phyloP scores from a whole-genome alignment of 2,797 vertebrate species.

The Erpetoichthys calabaricus region DNA sequence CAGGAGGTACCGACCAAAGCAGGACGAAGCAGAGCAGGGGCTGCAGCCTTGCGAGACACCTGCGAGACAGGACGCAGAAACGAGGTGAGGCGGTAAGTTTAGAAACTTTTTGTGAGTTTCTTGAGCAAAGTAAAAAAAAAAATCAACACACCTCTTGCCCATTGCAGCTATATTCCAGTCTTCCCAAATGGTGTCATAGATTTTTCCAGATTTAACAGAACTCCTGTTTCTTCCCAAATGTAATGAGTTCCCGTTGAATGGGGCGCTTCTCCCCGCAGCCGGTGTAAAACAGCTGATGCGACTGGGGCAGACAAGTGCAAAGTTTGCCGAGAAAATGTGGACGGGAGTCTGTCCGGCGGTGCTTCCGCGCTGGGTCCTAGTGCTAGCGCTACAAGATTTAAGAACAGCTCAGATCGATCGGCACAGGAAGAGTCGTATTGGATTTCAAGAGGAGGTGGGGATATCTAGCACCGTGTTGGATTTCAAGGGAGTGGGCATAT shows the following conservation, averaged over 20 bases:
- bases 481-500: no score
- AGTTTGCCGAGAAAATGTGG: constrained; percentile 6
- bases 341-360: constrained; percentile 17
- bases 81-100: background rate
- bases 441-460: no score
- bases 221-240: no score
- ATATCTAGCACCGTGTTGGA: no score
- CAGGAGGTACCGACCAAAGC: constrained; percentile 20
- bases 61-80: constrained; percentile 32
- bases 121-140: background rate
- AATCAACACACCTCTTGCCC: constrained; percentile 40
- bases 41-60: constrained; percentile 42
- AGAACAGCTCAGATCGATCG: no score
- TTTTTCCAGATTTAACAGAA: background rate
- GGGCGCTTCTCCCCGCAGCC: constrained; percentile 1
- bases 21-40: constrained; percentile 38
- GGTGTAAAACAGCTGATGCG: constrained; percentile 48
- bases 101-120: background rate
- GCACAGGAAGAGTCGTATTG: no score
- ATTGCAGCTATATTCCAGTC: constrained; percentile 23
- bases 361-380: constrained; percentile 45
- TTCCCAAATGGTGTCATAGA: constrained; percentile 26
- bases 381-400: constrained; percentile 4
- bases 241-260: no score
- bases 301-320: constrained; percentile 7